Base-by-base conservation (phyloP, 2,113 vertebrate genomes). In the Mormyrus iriodes region DNA sequence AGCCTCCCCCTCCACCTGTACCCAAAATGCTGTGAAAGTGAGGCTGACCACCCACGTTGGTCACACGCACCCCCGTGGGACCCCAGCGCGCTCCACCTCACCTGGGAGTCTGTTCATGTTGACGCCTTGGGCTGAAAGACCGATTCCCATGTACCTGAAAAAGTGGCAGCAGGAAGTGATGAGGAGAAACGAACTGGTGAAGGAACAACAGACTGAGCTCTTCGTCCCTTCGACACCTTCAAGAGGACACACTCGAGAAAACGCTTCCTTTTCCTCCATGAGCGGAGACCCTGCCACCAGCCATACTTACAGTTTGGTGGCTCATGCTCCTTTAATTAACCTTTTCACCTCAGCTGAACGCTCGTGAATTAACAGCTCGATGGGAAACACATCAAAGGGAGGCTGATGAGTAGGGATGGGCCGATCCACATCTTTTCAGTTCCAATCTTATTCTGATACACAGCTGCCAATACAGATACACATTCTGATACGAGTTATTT, bases 51-150 rank as follows among this genome's bases (percentile, higher is more conserved):
- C 42, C 4, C 86, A 39, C 65, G 27, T 3, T n/a, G 3, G 27
- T n/a, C 53, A 42, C 55, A 61, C n/a, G 1, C 61, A 12, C 3
- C 39, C 39, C 42, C 39, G 3, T 21, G 2, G 39, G 4, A n/a
- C 44, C 21, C 42, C 21, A 51, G 2, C 87, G 35, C 4, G 2
- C 90, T 13, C 2, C 17, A 27, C 10, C 94, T 95, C 97, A 99
- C 98, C 98, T 93, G 98, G 98, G 91, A 99, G 96, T 95, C 98
- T 97, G 96, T 99, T 99, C 98, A 99, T 99, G 95, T 99, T 99
- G 91, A 99, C 98, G 91, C 98, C 98, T 96, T 99, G 98, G 95
- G 98, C 98, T 1, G 98, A 99, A 89, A 99, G 97, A 89, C 98
- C 98, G 90, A 99, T 99, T 93, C 98, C 98, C 98, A 99, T 99